Evolutionary conservation across 2,113 vertebrate genomes (phyloP), one percentile per base, ranked within the genome.

Genomic region (Andinoacara biseriatus): DNA sequence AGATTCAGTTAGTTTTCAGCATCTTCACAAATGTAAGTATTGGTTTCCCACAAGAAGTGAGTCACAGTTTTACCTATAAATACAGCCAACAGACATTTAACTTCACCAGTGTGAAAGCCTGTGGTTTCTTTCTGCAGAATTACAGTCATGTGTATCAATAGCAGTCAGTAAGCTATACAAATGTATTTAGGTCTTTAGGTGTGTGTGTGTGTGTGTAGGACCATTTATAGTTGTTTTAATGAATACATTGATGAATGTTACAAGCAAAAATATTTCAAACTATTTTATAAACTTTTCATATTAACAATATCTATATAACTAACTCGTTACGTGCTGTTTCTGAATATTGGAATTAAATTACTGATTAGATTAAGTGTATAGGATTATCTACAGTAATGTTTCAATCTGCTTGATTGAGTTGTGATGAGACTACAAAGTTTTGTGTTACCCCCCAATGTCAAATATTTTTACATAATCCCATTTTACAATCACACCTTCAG

Each of bases 71-170:
- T 31, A 52, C 24, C 10, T 29, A 11, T 52, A 72, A 72, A 72
- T 14, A 11, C 26, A 56, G 20, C 9, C 54, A n/a, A 10, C 65
- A 52, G 5, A 10, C 17, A 72, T 2, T 0, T 72, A 72, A 52
- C 54, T 56, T n/a, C 9, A 11, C 0, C 1, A 0, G 17, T 69
- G 15, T 69, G 13, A 59, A 0, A 7, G 56, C 17, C 5, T 26
- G 29, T 58, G 3, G 35, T 9, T 11, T 11, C 13, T 38, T n/a
- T 15, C 46, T 61, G 54, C 38, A 65, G 17, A 65, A n/a, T 58
- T n/a, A 17, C 0, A 3, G 20, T 59, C 38, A 7, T 46, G 7
- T 69, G 4, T 57, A 10, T 22, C 78, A 46, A 22, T 57, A 2
- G 54, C 43, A 46, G 15, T 14, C 46, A 49, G 2, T 49, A 49